Evolutionary conservation across 2,888 invertebrate genomes (phyloP).

Genomic region (Octonoba sinensis): DNA sequence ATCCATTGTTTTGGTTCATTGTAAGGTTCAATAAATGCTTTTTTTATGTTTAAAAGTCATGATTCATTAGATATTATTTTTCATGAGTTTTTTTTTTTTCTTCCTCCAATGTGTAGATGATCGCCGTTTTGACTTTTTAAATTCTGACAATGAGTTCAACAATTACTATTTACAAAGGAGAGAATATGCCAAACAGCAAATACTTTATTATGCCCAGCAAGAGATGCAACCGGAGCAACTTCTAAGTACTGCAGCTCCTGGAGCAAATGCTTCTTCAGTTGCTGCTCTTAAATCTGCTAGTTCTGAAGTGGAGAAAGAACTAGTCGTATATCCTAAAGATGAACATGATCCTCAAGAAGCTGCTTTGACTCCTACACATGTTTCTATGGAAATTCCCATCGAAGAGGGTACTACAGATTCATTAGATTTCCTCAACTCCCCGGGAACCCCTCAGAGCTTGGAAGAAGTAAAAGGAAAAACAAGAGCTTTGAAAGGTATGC

Average conservation of each 20-base stretch:
- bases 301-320: too few species aligned
- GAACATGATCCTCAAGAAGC: conserved; percentile 19
- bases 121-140: conserved; percentile 87
- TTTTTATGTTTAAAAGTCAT: neutral
- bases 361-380: neutral
- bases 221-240: neutral
- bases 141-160: conserved; percentile 82
- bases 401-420: conserved; percentile 19
- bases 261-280: neutral
- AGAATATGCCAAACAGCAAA: conserved; percentile 20
- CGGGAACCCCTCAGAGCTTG: neutral
- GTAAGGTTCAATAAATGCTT: too few species aligned
- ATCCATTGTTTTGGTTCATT: neutral
- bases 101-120: conserved; percentile 75
- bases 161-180: conserved; percentile 84
- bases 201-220: neutral
- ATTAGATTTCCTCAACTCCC: conserved; percentile 23
- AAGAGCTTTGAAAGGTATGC: conserved; percentile 35
- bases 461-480: conserved; percentile 14
- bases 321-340: neutral
- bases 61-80: neutral
- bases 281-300: neutral
- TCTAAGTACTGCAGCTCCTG: neutral
- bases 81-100: neutral
- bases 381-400: neutral